A percentile compares a stretch with the other conserved stretches of the same genome.
Evolutionary conservation across 37 sponge, comb jelly and placozoan species (phyloP).

Genomic region (Lycopodina hypogea): DNA sequence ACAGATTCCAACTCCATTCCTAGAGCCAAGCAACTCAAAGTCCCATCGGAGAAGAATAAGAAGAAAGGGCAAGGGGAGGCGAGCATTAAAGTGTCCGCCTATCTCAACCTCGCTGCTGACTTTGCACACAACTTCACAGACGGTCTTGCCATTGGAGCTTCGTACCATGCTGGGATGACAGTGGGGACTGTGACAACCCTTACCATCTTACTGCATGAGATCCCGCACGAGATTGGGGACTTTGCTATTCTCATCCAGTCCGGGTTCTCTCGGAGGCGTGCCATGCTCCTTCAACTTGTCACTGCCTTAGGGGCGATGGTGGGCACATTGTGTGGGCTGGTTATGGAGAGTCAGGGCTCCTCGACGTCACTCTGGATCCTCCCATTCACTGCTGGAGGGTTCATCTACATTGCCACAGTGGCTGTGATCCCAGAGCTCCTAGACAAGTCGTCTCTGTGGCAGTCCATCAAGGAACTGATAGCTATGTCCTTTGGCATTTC

Average conservation of each 20-base stretch:
- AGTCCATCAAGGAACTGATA: conserved; percentile 75
- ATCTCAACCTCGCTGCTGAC: conserved; percentile 94
- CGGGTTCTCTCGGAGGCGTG: conserved; percentile 80
- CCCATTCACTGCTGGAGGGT: conserved; percentile 97
- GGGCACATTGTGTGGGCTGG: conserved; percentile 81
- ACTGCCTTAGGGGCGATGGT: conserved; percentile 89
- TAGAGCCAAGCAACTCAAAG: background rate
- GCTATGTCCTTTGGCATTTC: conserved; percentile 77
- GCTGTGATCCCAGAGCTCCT: conserved; percentile 92
- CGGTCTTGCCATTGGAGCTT: conserved; percentile 95
- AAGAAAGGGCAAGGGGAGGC: too few species aligned
- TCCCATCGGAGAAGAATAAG: too few species aligned
- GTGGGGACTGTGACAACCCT: conserved; percentile 89
- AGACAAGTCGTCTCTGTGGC: conserved; percentile 56
- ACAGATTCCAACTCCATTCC: too few species aligned
- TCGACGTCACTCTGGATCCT: conserved; percentile 75
- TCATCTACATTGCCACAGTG: conserved; percentile 95
- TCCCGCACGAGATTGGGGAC: conserved; percentile 98
- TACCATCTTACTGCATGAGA: conserved; percentile 91
- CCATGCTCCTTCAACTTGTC: conserved; percentile 89
- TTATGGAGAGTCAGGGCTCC: conserved; percentile 63
- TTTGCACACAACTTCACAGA: conserved; percentile 96
- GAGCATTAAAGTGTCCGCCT: conserved; percentile 78
- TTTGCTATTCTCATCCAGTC: conserved; percentile 98
- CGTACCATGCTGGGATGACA: conserved; percentile 67